These are phyloP conservation scores for Octopus sinensis DNA, from an alignment of 1,140 invertebrate species.

Conservation along the genomic window DNA sequence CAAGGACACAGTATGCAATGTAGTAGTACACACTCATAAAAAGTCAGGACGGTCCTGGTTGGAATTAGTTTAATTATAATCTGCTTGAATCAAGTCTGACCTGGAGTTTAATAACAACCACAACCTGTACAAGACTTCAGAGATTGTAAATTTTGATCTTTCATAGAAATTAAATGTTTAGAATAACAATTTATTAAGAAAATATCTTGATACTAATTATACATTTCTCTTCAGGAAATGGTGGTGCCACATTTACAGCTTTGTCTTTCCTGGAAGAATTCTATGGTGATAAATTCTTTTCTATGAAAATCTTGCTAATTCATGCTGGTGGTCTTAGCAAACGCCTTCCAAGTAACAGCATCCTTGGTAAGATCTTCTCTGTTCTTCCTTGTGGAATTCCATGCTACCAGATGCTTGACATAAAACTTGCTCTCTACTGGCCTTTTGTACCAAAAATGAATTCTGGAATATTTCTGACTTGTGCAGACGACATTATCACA, in stretches of 20 bases:
- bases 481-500: constrained; percentile 59
- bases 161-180: too few relatives aligned
- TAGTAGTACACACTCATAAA: too few relatives aligned
- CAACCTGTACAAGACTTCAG: too few relatives aligned
- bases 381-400: constrained; percentile 51
- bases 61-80: too few relatives aligned
- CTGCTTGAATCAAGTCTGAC: too few relatives aligned
- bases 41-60: too few relatives aligned
- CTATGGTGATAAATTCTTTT: constrained; percentile 45
- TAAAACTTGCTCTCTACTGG: constrained; percentile 58
- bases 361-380: constrained; percentile 59
- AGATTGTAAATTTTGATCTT: too few relatives aligned
- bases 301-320: constrained; percentile 54
- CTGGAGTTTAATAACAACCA: too few relatives aligned
- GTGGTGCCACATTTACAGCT: constrained; percentile 57
- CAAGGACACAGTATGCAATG: too few relatives aligned
- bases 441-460: constrained; percentile 56
- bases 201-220: too few relatives aligned
- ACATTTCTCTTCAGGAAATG: constrained; percentile 52
- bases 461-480: constrained; percentile 58
- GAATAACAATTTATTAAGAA: too few relatives aligned
- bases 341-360: constrained; percentile 56
- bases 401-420: constrained; percentile 56
- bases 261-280: constrained; percentile 43
- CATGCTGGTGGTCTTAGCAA: constrained; percentile 61